Percentiles rank a stretch among this genome's conserved stretches.
Evolutionary conservation across 2,888 invertebrate genomes (phyloP).

Genomic region (Xestia xanthographa): DNA sequence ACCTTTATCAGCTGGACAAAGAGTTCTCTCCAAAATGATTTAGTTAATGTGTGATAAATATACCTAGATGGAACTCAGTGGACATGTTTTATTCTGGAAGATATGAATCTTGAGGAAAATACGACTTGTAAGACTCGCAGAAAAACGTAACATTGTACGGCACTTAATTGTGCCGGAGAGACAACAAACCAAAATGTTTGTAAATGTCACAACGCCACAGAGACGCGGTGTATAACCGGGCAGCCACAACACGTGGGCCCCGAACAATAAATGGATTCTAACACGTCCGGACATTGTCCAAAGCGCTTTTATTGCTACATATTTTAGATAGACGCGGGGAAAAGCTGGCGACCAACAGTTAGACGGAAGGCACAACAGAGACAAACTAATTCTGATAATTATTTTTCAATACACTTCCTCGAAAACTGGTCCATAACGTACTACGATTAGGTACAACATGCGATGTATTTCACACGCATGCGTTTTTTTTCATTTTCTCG

Average conservation of each 20-base stretch:
- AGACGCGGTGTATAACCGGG: slow-evolving; percentile 78
- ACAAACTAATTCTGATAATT: slow-evolving; percentile 37
- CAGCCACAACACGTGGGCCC: slow-evolving; percentile 79
- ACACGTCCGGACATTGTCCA: slow-evolving; percentile 84
- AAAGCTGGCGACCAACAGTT: slow-evolving; percentile 65
- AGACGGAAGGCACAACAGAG: slow-evolving; percentile 28
- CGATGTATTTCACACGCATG: too few species aligned
- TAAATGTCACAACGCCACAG: slow-evolving; percentile 77
- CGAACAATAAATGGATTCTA: slow-evolving; percentile 85
- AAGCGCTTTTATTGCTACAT: slow-evolving; percentile 85
- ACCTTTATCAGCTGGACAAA: slow-evolving; percentile 83
- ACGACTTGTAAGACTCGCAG: background rate
- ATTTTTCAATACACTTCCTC: too few species aligned
- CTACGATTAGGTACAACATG: too few species aligned
- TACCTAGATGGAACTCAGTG: slow-evolving; percentile 9
- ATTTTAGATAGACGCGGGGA: slow-evolving; percentile 80
- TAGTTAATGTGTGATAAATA: slow-evolving; percentile 78
- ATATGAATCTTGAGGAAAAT: slow-evolving; percentile 2
- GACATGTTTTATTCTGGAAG: background rate
- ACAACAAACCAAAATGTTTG: slow-evolving; percentile 77
- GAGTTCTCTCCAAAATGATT: slow-evolving; percentile 79
- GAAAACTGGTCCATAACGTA: too few species aligned
- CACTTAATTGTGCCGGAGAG: slow-evolving; percentile 39
- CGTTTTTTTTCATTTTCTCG: too few species aligned
- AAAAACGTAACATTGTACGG: slow-evolving; percentile 12